Evolutionary conservation across 53 echinoderm and acorn worm genomes (phyloP), one percentile per base, ranked within the genome.

Genomic region (Echinometra lucunter): DNA sequence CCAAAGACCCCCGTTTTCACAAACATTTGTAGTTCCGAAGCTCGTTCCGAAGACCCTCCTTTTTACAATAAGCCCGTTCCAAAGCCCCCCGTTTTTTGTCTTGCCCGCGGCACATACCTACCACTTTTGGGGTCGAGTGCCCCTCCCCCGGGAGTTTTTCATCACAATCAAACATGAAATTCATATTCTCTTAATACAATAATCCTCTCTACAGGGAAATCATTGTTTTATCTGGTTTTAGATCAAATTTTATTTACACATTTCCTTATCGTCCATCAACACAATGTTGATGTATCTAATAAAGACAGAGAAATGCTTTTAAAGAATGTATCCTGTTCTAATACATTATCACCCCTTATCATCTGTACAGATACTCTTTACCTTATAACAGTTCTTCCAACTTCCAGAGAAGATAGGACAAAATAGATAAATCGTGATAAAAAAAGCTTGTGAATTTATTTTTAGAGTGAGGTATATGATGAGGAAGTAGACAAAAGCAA

Each of bases 241-340:
- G 32, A 72, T 72, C 35, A 12, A 12, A 72, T 34, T 40, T 19
- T 3, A 40, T 42, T 42, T 42, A 78, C 42, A 78, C 56, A 88
- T 56, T 88, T 88, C 88, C 88, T 88, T 83, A 32, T 30, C 28
- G 12, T 88, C 88, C 25, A 88, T 88, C 88, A 55, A 88, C 56
- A 49, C 55, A 88, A 44, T 4, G 10, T 82, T 30, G 55, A 25
- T 28, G n/a, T n/a, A 55, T 49, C 32, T 8, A 47, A 88, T 28
- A 88, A 34, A 21, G 63, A 21, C 11, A 6, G 17, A 7, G 30
- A 88, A 27, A 1, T 45, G 56, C 4, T 55, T 15, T 0, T 8
- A 88, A 56, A 53, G 88, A 15, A 25, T 88, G 4, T 23, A 40
- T 78, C 78, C 88, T 56, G 49, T 88, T 56, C 49, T 25, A 34